Evolutionary conservation across 2,797 vertebrate genomes (phyloP), one percentile per base, ranked within the genome.

Genomic region (Hippoglossus hippoglossus): DNA sequence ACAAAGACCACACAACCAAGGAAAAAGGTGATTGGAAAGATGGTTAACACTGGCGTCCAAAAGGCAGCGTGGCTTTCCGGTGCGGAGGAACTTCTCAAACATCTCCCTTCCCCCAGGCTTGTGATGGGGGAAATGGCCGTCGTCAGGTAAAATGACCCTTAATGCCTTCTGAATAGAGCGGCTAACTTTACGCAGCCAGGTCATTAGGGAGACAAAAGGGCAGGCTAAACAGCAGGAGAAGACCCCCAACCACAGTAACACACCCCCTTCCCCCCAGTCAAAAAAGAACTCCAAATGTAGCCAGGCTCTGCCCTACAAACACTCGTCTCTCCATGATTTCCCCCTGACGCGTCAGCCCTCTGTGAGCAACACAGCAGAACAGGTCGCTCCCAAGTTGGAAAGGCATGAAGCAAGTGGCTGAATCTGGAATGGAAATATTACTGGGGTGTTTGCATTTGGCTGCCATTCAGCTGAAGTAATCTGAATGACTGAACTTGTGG

Each of bases 61-160:
- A 78, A 51, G 36, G 24, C 28, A 19, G 0, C 1, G 28, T 55
- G 34, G 49, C 15, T 53, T 47, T 26, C 18, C 44, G 66, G 22
- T 28, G 26, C 6, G 73, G 25, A 72, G 46, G 25, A 39, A 22
- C 34, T 26, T 31, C 28, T 31, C 28, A 63, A 67, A 57, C 31
- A 41, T 55, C 55, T 71, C 86, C 82, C 84, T 54, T 58, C 80
- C 88, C 85, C 86, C 73, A 63, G 83, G 80, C 71, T 54, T 49
- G 55, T 44, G 56, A 70, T 7, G 22, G 61, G 63, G 79, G 83
- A 88, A 83, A 85, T 51, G 18, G 75, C 71, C 51, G 12, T 86
- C 77, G 3, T 89, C 87, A 92, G 90, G 89, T 92, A 90, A 93
- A 92, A 91, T 85, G 84, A 93, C 82, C 87, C 80, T 80, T 92